Evolutionary conservation across 2,113 vertebrate species (phyloP), one percentile per base, ranked within the genome.

Genomic region (Donacobius atricapilla): DNA sequence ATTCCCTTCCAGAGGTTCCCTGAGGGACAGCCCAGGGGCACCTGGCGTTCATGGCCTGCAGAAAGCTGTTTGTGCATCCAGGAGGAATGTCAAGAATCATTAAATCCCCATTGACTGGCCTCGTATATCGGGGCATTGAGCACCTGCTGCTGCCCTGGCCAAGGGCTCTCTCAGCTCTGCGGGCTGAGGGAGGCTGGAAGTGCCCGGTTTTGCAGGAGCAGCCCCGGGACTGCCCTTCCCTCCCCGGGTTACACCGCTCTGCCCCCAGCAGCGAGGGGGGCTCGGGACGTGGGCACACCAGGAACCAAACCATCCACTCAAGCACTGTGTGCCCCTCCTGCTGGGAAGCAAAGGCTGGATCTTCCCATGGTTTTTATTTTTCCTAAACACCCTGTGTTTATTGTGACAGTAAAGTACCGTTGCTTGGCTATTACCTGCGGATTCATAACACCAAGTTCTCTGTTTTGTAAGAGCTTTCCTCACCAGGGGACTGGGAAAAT

Each of bases 201-300:
- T 17, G 25, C 6, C 17, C 35, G 57, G n/a, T 5, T 28, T 23
- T 15, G 8, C 1, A 4, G 15, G 57, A 84, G 42, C 39, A 39
- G 47, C 3, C 0, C 33, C 10, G 0, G 40, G 27, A 54, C 24
- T 39, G 27, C 4, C 37, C 23, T 47, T 15, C 25, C 47, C 2
- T 1, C 39, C 4, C 25, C 1, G 6, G 35, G 11, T 28, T 2
- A 4, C 24, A 15, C 8, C 0, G 0, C 37, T 35, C 35, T 60
- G 42, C 53, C 24, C 15, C 6, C 23, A 24, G 45, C 40, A 47
- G 30, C 0, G 3, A 44, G 31, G 7, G 21, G 7, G 13, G 14
- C 69, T 64, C 40, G 27, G 42, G 35, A 12, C 13, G 11, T 3
- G 30, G 31, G 44, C 48, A 60, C 53, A 20, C 21, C 2, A 11